These are phyloP conservation scores for Leucophenga varia DNA, from an alignment of 1,140 invertebrate species.

Conservation along the genomic window DNA sequence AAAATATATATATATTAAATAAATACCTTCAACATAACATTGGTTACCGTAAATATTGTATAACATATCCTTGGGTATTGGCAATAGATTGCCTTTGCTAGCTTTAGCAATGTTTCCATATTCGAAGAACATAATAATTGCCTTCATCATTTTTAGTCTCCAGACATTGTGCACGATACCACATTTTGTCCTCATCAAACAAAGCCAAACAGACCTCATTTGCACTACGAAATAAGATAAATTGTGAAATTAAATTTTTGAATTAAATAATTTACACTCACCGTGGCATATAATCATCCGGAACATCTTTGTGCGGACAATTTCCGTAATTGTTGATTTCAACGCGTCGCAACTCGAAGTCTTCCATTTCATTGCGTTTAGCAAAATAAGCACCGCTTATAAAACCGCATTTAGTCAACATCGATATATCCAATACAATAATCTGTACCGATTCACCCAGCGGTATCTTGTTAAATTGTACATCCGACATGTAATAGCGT, in stretches of 20 bases:
- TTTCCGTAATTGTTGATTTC: no score
- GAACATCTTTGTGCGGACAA: no score
- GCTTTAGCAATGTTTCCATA: slow-evolving; percentile 11
- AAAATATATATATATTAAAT: no score
- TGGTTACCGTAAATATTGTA: slow-evolving; percentile 8
- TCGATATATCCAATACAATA: no score
- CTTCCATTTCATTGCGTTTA: no score
- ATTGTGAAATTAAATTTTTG: background rate
- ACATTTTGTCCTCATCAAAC: slow-evolving; percentile 8
- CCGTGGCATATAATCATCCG: slow-evolving; percentile 5
- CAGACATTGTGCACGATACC: slow-evolving; percentile 11
- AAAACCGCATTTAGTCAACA: no score
- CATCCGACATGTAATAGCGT: no score
- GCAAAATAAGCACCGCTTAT: no score
- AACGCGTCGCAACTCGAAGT: no score
- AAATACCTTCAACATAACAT: slow-evolving; percentile 9
- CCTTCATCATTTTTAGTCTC: background rate
- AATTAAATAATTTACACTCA: slow-evolving; percentile 2
- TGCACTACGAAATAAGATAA: background rate
- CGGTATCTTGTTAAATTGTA: no score
- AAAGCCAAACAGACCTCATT: slow-evolving; percentile 10
- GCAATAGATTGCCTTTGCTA: slow-evolving; percentile 1
- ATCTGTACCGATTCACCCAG: no score
- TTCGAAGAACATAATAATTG: slow-evolving; percentile 8
- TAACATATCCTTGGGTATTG: slow-evolving; percentile 7